phyloP scores from a whole-genome alignment of 2,113 vertebrate species.

The Microtus pennsylvanicus region DNA sequence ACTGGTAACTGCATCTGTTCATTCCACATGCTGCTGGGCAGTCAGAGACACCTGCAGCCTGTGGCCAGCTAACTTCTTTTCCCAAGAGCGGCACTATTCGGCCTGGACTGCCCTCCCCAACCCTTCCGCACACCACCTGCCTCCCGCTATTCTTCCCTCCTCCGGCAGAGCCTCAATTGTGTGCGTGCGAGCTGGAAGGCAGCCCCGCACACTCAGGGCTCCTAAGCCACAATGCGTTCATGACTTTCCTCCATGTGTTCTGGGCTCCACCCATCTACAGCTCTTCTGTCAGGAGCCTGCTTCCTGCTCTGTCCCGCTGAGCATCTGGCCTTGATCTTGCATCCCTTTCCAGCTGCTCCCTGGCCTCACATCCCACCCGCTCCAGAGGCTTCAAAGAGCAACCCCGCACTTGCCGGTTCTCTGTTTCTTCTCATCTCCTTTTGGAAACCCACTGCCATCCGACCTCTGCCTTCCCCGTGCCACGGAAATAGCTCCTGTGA shows the following conservation, averaged over 20 bases:
- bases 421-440: neutral
- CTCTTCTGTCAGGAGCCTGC: neutral
- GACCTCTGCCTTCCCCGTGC: neutral
- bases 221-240: neutral
- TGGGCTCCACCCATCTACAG: neutral
- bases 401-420: neutral
- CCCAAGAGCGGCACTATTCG: neutral
- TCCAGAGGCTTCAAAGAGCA: conserved; percentile 36
- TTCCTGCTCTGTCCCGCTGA: neutral
- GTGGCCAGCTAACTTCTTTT: neutral
- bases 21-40: neutral
- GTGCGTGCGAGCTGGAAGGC: fast-evolving
- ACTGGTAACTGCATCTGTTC: fast-evolving
- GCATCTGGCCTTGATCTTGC: neutral
- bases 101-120: neutral
- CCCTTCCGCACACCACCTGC: neutral
- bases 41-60: neutral
- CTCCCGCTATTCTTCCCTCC: neutral
- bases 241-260: fast-evolving
- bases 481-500: neutral
- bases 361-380: neutral
- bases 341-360: neutral
- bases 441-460: neutral
- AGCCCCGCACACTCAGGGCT: neutral
- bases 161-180: neutral